Evolutionary conservation across 35 echinoderm and acorn worm genomes (phyloP).

Genomic region (Chiridota heheva): DNA sequence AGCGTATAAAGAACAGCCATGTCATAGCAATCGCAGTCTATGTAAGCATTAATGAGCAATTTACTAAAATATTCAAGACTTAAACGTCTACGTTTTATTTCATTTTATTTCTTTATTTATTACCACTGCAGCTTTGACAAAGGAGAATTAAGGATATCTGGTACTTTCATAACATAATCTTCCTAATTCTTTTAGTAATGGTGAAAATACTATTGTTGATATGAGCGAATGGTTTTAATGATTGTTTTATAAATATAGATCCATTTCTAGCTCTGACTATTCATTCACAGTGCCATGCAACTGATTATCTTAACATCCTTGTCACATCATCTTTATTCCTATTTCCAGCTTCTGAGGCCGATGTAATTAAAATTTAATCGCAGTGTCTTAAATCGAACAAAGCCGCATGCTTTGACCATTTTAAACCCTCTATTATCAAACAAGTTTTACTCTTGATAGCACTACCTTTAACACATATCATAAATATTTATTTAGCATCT

Average conservation of each 20-base stretch:
- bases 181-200: no score
- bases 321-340: slow-evolving; percentile 29
- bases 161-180: no score
- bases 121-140: no score
- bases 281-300: neutral
- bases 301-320: neutral
- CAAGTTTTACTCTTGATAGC: slow-evolving; percentile 10
- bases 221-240: slow-evolving; percentile 54
- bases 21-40: no score
- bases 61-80: no score
- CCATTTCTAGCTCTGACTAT: slow-evolving; percentile 34
- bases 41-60: no score
- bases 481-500: slow-evolving; percentile 44
- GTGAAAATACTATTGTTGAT: no score
- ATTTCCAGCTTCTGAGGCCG: neutral
- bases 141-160: no score
- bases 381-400: slow-evolving; percentile 1
- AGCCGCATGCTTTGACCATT: neutral
- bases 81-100: no score
- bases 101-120: no score
- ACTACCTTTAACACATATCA: slow-evolving; percentile 35
- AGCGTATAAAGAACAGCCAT: no score
- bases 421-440: slow-evolving; percentile 35
- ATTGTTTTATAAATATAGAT: slow-evolving; percentile 60
- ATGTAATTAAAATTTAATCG: slow-evolving; percentile 34